phyloP scores from a whole-genome alignment of 2,888 invertebrate species.

The Ormyrus nitidulus region DNA sequence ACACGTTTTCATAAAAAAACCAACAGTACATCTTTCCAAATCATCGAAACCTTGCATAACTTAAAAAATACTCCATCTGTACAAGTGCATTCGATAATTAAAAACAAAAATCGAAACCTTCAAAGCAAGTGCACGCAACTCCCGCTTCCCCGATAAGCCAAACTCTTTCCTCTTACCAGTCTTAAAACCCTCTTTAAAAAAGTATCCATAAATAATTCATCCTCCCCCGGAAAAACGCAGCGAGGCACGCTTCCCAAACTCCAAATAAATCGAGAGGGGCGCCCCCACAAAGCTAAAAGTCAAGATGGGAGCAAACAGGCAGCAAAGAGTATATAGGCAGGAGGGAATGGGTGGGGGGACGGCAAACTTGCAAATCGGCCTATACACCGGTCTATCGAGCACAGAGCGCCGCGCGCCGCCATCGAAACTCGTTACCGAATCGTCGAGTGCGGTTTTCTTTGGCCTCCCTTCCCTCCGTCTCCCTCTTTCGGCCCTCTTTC shows the following conservation, averaged over 20 bases:
- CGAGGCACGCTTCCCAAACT: not conserved
- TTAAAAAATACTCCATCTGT: too few species aligned
- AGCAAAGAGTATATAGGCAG: conserved; percentile 1
- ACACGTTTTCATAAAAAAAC: too few species aligned
- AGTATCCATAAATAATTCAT: too few species aligned
- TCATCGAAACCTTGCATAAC: too few species aligned
- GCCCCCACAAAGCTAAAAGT: not conserved
- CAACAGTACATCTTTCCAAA: too few species aligned
- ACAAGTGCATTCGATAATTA: too few species aligned
- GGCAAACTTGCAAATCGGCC: conserved; percentile 54
- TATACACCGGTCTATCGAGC: conserved; percentile 40
- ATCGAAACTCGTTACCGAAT: conserved; percentile 55
- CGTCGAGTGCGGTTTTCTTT: conserved; percentile 55
- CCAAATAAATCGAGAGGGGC: conserved; percentile 26
- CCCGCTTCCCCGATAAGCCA: too few species aligned
- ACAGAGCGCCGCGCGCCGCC: not conserved
- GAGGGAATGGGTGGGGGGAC: not conserved
- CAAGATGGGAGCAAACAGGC: not conserved
- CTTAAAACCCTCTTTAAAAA: not conserved
- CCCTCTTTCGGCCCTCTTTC: too few species aligned
- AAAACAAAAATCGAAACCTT: too few species aligned
- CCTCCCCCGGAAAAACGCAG: not conserved
- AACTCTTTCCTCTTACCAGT: not conserved
- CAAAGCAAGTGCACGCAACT: too few species aligned
- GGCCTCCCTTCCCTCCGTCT: not conserved